phyloP scores from a whole-genome alignment of 2,113 vertebrate species.

The Leptosomus discolor region DNA sequence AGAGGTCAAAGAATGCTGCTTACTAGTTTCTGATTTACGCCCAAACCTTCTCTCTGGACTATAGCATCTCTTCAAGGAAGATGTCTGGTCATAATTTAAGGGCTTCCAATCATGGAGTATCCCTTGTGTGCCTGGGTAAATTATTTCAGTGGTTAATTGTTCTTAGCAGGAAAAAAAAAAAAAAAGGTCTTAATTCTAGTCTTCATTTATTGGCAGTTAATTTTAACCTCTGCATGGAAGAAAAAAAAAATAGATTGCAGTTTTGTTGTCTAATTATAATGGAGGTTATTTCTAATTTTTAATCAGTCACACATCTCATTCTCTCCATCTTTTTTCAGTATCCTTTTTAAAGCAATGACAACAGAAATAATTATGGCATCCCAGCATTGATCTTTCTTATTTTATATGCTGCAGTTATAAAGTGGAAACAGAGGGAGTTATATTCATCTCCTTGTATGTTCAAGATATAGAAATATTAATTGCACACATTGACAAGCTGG shows the following conservation, averaged over 20 bases:
- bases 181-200: neutral
- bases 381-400: neutral
- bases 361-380: neutral
- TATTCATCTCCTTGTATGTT: neutral
- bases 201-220: neutral
- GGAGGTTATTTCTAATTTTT: neutral
- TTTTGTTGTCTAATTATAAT: neutral
- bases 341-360: neutral
- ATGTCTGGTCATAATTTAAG: neutral
- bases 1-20: neutral
- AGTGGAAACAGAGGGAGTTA: neutral
- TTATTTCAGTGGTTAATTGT: neutral
- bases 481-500: neutral
- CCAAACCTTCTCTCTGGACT: neutral
- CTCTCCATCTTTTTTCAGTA: neutral
- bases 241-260: neutral
- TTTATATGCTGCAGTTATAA: neutral
- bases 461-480: neutral
- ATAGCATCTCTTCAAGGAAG: neutral
- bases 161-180: neutral
- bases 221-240: neutral
- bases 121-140: neutral
- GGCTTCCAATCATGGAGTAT: neutral
- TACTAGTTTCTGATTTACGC: neutral
- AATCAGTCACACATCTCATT: neutral